Percentiles rank a stretch among this genome's conserved stretches.
These are phyloP conservation scores for Meloidogyne hapla DNA, from an alignment of 1,140 invertebrate species.

Conservation along the genomic window DNA sequence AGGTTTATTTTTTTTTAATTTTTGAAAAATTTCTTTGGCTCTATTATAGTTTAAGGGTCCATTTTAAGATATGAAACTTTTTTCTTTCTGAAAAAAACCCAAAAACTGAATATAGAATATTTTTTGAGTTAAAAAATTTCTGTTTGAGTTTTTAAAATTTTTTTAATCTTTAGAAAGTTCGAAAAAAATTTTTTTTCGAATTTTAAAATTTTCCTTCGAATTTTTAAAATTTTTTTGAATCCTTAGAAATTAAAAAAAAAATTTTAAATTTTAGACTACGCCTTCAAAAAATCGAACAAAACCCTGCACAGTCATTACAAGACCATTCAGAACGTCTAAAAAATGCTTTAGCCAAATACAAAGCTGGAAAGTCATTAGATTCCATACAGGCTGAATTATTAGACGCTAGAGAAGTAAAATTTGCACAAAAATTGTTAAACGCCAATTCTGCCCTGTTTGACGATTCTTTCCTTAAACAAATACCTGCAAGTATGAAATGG, in stretches of 20 bases:
- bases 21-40: background rate
- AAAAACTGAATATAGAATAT: too few relatives aligned
- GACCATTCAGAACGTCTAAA: constrained; percentile 31
- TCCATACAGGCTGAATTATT: background rate
- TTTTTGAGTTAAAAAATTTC: too few relatives aligned
- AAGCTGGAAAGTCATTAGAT: background rate
- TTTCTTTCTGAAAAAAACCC: too few relatives aligned
- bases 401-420: constrained; percentile 10
- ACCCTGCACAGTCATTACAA: constrained; percentile 26
- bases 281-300: constrained; percentile 40
- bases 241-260: background rate
- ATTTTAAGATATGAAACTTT: too few relatives aligned
- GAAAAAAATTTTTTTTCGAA: too few relatives aligned
- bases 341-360: background rate
- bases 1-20: constrained; percentile 27
- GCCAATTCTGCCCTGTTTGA: background rate
- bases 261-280: constrained; percentile 24
- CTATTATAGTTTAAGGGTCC: too few relatives aligned
- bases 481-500: too few relatives aligned
- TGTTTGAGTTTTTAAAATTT: too few relatives aligned
- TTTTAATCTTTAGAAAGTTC: too few relatives aligned
- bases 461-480: too few relatives aligned
- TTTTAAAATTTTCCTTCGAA: background rate
- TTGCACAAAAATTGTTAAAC: constrained; percentile 20
- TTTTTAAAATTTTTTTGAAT: too few relatives aligned